phyloP scores from a whole-genome alignment of 2,113 vertebrate genomes.

The Brachyhypopomus occidentalis region DNA sequence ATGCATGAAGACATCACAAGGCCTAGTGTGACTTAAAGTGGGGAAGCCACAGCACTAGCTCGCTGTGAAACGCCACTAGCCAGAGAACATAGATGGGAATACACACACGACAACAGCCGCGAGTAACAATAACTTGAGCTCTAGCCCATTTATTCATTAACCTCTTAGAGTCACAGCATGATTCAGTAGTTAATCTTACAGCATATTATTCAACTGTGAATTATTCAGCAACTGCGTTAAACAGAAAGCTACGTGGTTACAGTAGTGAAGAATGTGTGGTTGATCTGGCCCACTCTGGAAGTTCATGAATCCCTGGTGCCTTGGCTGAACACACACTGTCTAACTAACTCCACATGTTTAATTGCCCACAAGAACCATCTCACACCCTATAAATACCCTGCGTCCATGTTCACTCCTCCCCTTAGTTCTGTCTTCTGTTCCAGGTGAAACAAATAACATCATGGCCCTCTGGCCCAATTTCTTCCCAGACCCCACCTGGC shows the following conservation, averaged over 20 bases:
- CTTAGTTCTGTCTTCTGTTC: constrained; percentile 22
- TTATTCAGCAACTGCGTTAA: too few species aligned
- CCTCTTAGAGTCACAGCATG: too few species aligned
- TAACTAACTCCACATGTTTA: constrained; percentile 8
- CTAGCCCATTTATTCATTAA: too few species aligned
- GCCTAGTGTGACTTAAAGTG: constrained; percentile 47
- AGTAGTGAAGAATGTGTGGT: neutral
- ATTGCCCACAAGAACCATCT: neutral
- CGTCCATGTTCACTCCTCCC: constrained; percentile 30
- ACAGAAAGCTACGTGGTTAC: neutral
- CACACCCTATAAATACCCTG: constrained; percentile 11
- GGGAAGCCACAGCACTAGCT: neutral
- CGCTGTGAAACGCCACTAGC: neutral
- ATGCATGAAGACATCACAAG: constrained; percentile 43
- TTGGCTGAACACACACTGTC: neutral
- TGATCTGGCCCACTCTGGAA: too few species aligned
- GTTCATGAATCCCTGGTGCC: too few species aligned
- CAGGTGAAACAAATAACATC: constrained; percentile 35
- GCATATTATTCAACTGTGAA: too few species aligned
- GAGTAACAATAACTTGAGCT: too few species aligned
- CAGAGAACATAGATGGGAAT: neutral
- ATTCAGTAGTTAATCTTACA: too few species aligned
- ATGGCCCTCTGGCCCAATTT: neutral
- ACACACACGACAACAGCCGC: too few species aligned
- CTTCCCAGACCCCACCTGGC: too few species aligned